phyloP scores from a whole-genome alignment of 2,113 vertebrate genomes.

The Saguinus imperator region DNA sequence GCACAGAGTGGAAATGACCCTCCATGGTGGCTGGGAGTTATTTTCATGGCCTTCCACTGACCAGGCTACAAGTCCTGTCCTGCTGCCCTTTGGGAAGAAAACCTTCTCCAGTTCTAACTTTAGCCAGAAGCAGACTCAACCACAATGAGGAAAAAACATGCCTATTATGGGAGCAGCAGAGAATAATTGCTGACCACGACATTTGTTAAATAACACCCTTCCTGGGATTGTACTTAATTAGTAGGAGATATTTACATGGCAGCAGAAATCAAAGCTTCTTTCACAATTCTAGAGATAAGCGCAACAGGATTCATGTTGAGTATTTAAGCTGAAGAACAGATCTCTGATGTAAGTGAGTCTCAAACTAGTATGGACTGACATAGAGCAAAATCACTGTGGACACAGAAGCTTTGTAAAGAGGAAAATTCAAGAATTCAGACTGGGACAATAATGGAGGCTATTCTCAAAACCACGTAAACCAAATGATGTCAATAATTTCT shows the following conservation, averaged over 20 bases:
- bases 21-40: fast-evolving
- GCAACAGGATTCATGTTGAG: background rate
- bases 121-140: background rate
- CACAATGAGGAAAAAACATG: background rate
- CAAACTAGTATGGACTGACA: fast-evolving
- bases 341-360: fast-evolving
- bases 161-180: background rate
- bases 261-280: background rate
- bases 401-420: fast-evolving
- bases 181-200: fast-evolving
- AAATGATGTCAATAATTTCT: background rate
- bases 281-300: background rate
- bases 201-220: too few relatives aligned
- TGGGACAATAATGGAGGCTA: background rate
- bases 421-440: too few relatives aligned
- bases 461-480: background rate
- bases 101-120: background rate
- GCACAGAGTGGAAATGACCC: background rate
- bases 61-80: background rate
- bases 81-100: background rate
- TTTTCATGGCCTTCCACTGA: too few relatives aligned
- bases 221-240: background rate
- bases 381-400: background rate
- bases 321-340: background rate
- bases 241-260: background rate